Conservation (phyloP, 2,113 vertebrate genomes). For the Gobiocypris rarus region DNA sequence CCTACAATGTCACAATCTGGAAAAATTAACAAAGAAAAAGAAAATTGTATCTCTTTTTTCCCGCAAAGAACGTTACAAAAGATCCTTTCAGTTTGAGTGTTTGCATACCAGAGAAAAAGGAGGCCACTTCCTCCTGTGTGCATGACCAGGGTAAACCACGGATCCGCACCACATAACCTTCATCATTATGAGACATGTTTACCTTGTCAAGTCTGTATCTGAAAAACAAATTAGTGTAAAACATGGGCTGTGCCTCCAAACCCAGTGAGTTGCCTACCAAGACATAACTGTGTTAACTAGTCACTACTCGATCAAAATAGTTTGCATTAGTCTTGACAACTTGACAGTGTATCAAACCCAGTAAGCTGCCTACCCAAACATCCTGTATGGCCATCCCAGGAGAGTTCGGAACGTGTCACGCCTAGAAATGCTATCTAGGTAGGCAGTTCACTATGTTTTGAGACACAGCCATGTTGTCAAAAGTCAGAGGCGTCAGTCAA, state of each 20-base stretch:
- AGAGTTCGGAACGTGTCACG: not conserved
- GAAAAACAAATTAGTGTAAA: not conserved
- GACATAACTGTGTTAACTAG: not conserved
- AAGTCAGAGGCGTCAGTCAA: not conserved
- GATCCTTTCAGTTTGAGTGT: not conserved
- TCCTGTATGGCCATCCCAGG: not conserved
- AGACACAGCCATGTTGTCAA: not conserved
- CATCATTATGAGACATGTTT: constrained; percentile 78
- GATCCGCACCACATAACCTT: constrained; percentile 83
- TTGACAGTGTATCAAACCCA: not conserved
- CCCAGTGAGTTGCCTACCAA: not conserved
- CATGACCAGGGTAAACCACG: constrained; percentile 85
- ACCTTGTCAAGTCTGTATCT: constrained; percentile 52
- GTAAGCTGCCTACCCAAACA: not conserved
- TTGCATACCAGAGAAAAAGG: constrained; percentile 81
- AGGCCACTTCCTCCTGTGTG: constrained; percentile 79
- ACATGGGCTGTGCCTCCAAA: not conserved
- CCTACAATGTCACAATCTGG: constrained; percentile 81
- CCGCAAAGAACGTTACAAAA: not conserved
- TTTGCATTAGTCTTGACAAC: not conserved
- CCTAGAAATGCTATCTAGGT: not conserved
- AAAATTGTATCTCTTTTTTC: not conserved
- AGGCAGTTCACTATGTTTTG: not conserved
- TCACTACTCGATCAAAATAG: not conserved
- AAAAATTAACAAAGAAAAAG: constrained; percentile 18